These are phyloP conservation scores for Watersipora subatra DNA, from an alignment of 1,140 invertebrate genomes.

Conservation along the genomic window DNA sequence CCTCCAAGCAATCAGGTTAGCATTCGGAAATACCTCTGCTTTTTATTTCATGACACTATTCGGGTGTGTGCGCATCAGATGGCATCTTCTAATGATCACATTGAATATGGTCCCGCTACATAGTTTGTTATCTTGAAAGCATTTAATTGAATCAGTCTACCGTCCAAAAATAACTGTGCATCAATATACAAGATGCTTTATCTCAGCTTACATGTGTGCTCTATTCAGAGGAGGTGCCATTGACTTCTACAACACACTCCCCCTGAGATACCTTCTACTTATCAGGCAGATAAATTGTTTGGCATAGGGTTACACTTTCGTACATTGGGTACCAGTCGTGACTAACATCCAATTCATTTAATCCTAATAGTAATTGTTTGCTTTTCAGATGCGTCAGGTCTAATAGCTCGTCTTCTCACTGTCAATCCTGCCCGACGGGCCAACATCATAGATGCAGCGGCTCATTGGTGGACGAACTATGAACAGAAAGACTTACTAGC, in stretches of 20 bases:
- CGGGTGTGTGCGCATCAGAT: too few relatives aligned
- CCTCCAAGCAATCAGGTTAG: slow-evolving; percentile 78
- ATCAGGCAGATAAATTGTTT: too few relatives aligned
- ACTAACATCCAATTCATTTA: too few relatives aligned
- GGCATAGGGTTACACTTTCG: too few relatives aligned
- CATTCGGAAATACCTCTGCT: slow-evolving; percentile 12
- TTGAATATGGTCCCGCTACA: too few relatives aligned
- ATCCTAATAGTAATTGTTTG: background rate
- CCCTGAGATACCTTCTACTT: too few relatives aligned
- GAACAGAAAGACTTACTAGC: slow-evolving; percentile 68
- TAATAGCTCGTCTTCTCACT: slow-evolving; percentile 85
- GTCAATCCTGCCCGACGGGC: slow-evolving; percentile 76
- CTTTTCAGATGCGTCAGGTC: slow-evolving; percentile 67
- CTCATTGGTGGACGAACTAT: slow-evolving; percentile 81
- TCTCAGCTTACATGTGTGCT: background rate
- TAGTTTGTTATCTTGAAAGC: background rate
- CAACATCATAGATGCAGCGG: slow-evolving; percentile 82
- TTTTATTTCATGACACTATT: background rate
- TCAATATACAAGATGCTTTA: background rate
- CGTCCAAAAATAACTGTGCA: background rate
- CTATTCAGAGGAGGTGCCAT: too few relatives aligned
- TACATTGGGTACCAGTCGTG: too few relatives aligned
- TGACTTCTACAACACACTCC: too few relatives aligned
- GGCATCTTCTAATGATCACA: too few relatives aligned
- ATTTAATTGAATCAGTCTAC: background rate